A percentile compares a stretch with the other conserved stretches of the same genome.
Conservation (phyloP, 2,888 invertebrate genomes). For the Tipula lateralis region DNA sequence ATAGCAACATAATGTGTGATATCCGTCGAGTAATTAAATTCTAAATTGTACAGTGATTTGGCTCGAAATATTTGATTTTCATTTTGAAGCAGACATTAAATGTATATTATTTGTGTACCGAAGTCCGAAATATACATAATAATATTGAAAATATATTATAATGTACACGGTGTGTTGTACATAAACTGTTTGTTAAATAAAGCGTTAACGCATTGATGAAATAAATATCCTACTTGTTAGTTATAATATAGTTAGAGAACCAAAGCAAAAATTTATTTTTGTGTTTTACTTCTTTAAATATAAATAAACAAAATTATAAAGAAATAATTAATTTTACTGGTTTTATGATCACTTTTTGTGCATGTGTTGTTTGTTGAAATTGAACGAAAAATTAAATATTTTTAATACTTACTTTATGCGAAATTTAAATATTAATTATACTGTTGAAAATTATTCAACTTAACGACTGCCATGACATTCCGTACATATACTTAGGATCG, state of each 20-base stretch:
- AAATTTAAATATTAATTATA: neutral
- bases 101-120: neutral
- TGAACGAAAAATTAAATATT: neutral
- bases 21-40: neutral
- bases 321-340: neutral
- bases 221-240: slow-evolving; percentile 1
- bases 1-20: neutral
- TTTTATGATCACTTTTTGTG: neutral
- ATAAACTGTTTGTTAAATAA: neutral
- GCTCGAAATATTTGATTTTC: neutral
- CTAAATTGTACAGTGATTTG: neutral
- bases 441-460: neutral
- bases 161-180: neutral
- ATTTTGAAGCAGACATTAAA: neutral
- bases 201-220: neutral
- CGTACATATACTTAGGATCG: no score
- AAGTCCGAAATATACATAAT: neutral
- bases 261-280: neutral
- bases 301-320: neutral
- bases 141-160: neutral
- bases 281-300: neutral
- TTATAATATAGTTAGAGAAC: neutral
- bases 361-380: neutral
- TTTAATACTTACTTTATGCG: neutral
- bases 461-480: no score